These are phyloP conservation scores for Choristoneura rosaceana DNA, from an alignment of 2,888 invertebrate species.

Conservation along the genomic window DNA sequence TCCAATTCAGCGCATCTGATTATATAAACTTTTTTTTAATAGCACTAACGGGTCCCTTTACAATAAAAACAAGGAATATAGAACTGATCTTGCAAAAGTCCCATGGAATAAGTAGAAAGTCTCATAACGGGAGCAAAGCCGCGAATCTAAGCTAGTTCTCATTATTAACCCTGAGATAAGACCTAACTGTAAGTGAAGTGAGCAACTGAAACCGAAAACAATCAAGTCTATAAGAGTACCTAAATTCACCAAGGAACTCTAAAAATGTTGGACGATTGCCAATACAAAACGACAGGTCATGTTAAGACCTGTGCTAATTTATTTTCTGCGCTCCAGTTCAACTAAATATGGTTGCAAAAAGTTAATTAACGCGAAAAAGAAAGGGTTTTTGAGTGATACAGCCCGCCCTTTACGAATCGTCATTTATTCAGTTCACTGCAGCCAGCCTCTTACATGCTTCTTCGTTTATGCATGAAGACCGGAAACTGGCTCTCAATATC, in stretches of 20 bases:
- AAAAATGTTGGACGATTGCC: constrained; percentile 37
- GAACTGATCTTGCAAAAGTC: too few relatives aligned
- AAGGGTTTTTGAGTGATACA: constrained; percentile 70
- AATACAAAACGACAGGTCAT: constrained; percentile 33
- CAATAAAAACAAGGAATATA: too few relatives aligned
- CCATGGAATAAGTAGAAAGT: too few relatives aligned
- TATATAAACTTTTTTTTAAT: too few relatives aligned
- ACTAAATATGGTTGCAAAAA: constrained; percentile 59
- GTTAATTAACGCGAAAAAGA: constrained; percentile 74
- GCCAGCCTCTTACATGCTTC: constrained; percentile 71
- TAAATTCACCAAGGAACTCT: constrained; percentile 19
- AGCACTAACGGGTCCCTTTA: too few relatives aligned
- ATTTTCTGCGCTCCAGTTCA: constrained; percentile 43
- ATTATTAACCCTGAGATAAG: neutral
- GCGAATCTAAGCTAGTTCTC: too few relatives aligned
- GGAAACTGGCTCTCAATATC: constrained; percentile 43
- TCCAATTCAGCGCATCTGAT: too few relatives aligned
- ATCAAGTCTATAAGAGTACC: constrained; percentile 22
- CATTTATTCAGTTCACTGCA: constrained; percentile 68
- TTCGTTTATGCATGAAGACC: constrained; percentile 56
- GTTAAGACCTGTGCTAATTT: constrained; percentile 42
- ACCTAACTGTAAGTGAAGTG: neutral
- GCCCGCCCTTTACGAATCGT: constrained; percentile 73
- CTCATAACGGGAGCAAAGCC: too few relatives aligned
- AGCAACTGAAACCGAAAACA: neutral